Evolutionary conservation across 2,113 vertebrate genomes (phyloP), one percentile per base, ranked within the genome.

Genomic region (Athene noctua): DNA sequence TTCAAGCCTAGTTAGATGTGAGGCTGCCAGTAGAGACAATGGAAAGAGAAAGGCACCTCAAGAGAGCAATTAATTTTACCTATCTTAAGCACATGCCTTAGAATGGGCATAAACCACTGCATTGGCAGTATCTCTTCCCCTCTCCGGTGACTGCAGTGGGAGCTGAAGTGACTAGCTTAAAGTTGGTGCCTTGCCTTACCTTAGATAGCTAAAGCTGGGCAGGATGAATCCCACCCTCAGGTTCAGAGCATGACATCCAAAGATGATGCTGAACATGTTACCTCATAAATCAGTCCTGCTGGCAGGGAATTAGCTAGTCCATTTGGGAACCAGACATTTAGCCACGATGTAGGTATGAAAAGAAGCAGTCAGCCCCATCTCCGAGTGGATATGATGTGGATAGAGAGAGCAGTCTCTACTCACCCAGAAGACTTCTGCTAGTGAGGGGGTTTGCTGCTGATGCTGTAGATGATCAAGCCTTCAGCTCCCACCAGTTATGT

Each of bases 351-450:
- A 57, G 27, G 17, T 32, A 4, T n/a, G 73, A 57, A 34, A 65
- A 68, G 58, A 79, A 49, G 46, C 22, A 66, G 66, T 55, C 66
- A 80, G 47, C 40, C 36, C 55, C 49, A 19, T 40, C 10, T 71
- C 51, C 1, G 1, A 44, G 1, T 5, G 38, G 55, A 4, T 15
- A 1, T 23, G n/a, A 11, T 3, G 38, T 34, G 75, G 11, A 22
- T 6, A 9, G 29, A 74, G 63, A 9, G 29, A 74, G 63, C n/a
- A 26, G 15, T 51, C 11, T 83, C 55, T 54, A 47, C 16, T 14
- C 62, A 58, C 15, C 23, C 52, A n/a, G 74, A 61, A 36, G 9
- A 46, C 51, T 77, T 58, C 51, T 55, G 13, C 27, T 66, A 42
- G 12, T 27, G 27, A 62, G 30, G 15, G 30, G 68, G 4, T 54